These are phyloP conservation scores for Tachystola acroxantha DNA, from an alignment of 2,888 invertebrate species.

Conservation along the genomic window DNA sequence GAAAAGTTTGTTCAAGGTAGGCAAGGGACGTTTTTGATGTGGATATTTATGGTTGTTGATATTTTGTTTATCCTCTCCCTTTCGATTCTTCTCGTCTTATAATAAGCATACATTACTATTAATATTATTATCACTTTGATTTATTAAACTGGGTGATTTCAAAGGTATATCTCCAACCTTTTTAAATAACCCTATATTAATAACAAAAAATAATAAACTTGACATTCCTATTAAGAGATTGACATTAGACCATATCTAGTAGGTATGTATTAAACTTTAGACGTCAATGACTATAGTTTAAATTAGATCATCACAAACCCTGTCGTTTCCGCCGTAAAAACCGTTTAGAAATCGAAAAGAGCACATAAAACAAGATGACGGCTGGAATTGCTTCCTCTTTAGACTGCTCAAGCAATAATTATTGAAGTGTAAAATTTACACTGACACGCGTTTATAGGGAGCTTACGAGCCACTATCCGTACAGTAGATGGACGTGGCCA, in stretches of 20 bases:
- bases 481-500: slow-evolving; percentile 28
- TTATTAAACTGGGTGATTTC: too few relatives aligned
- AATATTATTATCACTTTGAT: too few relatives aligned
- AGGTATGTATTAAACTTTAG: too few relatives aligned
- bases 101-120: too few relatives aligned
- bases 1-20: neutral
- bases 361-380: slow-evolving; percentile 54
- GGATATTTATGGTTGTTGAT: too few relatives aligned
- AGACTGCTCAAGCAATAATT: slow-evolving; percentile 49
- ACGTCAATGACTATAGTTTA: slow-evolving; percentile 5
- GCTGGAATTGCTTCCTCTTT: slow-evolving; percentile 58
- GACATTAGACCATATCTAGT: too few relatives aligned
- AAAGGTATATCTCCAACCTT: too few relatives aligned
- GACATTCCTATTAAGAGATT: too few relatives aligned
- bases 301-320: slow-evolving; percentile 34
- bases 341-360: slow-evolving; percentile 52
- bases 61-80: neutral
- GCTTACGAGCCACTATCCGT: slow-evolving; percentile 15
- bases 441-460: slow-evolving; percentile 51
- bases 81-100: too few relatives aligned
- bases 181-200: too few relatives aligned
- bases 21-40: neutral
- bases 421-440: slow-evolving; percentile 62
- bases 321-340: slow-evolving; percentile 43
- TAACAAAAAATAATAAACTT: too few relatives aligned